phyloP scores from a whole-genome alignment of 2,113 vertebrate species.

The Austrofundulus limnaeus region DNA sequence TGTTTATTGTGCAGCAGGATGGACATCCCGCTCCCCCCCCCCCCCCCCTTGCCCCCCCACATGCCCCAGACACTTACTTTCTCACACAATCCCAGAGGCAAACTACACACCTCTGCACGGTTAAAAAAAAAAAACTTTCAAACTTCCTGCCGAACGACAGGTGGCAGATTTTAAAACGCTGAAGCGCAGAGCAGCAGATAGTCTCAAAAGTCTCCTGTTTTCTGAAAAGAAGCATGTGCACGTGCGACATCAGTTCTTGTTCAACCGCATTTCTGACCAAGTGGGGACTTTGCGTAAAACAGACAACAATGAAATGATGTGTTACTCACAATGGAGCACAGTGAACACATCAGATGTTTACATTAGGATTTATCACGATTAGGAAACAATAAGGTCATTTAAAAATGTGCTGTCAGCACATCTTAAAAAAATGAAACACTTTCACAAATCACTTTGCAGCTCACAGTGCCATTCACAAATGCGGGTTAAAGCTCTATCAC shows the following conservation, averaged over 20 bases:
- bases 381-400: too few relatives aligned
- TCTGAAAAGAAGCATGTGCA: neutral
- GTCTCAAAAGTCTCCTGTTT: slow-evolving; percentile 20
- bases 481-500: too few relatives aligned
- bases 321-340: too few relatives aligned
- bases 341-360: too few relatives aligned
- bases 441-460: too few relatives aligned
- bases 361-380: too few relatives aligned
- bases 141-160: slow-evolving; percentile 49
- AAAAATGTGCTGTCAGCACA: too few relatives aligned
- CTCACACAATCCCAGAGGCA: slow-evolving; percentile 50
- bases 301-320: too few relatives aligned
- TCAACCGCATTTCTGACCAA: too few relatives aligned
- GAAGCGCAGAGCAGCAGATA: neutral
- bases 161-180: slow-evolving; percentile 39
- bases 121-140: neutral
- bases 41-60: slow-evolving; percentile 2
- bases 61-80: slow-evolving; percentile 62
- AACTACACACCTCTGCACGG: slow-evolving; percentile 47
- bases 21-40: slow-evolving; percentile 60
- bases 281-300: too few relatives aligned
- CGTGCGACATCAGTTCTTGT: neutral
- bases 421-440: too few relatives aligned
- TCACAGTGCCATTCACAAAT: too few relatives aligned
- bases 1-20: slow-evolving; percentile 84